Base-by-base conservation (phyloP, 2,797 vertebrate genomes). In the Diglossa cyanea region DNA sequence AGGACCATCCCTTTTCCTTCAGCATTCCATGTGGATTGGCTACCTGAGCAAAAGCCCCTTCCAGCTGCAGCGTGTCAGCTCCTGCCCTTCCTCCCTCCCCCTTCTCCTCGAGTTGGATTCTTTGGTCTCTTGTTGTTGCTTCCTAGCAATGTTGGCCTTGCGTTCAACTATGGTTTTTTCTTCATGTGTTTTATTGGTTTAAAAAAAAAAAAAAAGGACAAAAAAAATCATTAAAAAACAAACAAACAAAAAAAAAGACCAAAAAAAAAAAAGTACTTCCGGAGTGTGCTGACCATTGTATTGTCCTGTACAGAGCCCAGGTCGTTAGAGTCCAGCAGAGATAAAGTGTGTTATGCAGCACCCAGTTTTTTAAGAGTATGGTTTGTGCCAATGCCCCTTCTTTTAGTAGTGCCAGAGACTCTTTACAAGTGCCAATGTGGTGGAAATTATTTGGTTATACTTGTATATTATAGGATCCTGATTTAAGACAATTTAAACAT, bases 381-480 rank as follows among this genome's bases (percentile, higher is more conserved):
- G 98, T 97, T 98, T 98, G 98, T 99, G 99, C 98, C 99, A 98
- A 98, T 96, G 97, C 98, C 98, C 97, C 97, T 98, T 97, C 87
- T 95, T 95, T 98, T 97, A 98, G 98, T 98, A 98, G 98, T 98
- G 97, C 98, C 98, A 98, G 98, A 98, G 98, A 98, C 98, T 93
- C 88, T 98, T 95, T 98, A 97, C 98, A 99, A 99, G 98, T 98
- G 98, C 98, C 98, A 98, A 98, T 97, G 98, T 98, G 98, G 98
- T 98, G 97, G 98, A 97, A 97, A 97, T 98, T 97, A 96, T 97
- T 97, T 86, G 96, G 96, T 97, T 96, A 97, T 98, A 96, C 98
- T 97, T 97, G 98, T 98, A 98, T 98, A 98, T 98, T 98, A 98
- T 97, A 97, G 97, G 97, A 98, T 97, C 98, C 97, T 96, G 93